phyloP scores from a whole-genome alignment of 92 coral and sea anemone species.

The Hydrozoanthus gracilis region DNA sequence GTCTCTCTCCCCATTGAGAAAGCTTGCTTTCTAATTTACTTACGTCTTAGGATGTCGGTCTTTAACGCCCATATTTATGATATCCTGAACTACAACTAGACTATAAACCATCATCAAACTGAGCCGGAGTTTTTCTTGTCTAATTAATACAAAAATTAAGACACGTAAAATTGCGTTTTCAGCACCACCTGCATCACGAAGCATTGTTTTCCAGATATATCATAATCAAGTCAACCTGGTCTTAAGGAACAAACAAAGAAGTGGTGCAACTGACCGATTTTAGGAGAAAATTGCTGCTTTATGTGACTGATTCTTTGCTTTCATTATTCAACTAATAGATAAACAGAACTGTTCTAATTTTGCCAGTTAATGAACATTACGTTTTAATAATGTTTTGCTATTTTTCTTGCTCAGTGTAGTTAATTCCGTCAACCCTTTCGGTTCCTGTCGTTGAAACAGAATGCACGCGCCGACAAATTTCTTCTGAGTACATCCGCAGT shows the following conservation, averaged over 20 bases:
- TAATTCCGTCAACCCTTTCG: not conserved
- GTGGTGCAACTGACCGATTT: too few species aligned
- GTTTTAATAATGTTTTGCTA: not conserved
- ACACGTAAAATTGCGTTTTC: constrained; percentile 15
- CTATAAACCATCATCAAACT: not conserved
- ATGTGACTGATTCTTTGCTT: too few species aligned
- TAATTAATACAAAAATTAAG: not conserved
- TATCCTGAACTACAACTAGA: not conserved
- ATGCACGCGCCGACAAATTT: not conserved
- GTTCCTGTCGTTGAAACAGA: constrained; percentile 18
- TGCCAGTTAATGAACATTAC: constrained; percentile 15
- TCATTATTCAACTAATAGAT: not conserved
- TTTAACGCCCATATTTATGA: constrained; percentile 8
- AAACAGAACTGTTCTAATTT: not conserved
- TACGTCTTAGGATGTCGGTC: constrained; percentile 20
- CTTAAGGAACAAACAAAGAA: not conserved
- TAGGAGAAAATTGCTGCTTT: not conserved
- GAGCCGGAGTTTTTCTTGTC: not conserved
- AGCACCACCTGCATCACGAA: constrained; percentile 13
- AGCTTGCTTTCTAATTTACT: constrained; percentile 30
- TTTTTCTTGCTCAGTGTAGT: not conserved
- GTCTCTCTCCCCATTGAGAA: not conserved
- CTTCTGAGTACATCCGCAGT: not conserved
- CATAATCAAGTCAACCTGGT: not conserved
- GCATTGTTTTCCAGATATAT: not conserved